Percentiles rank a stretch among this genome's conserved stretches.
Conservation (phyloP, 1,140 invertebrate genomes). For the honey bee (Apis mellifera) region Amel_HAv3.1 CM009934.2:3742501-3743000, state of each 20-base stretch:
- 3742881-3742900: constrained; percentile 51
- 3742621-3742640: constrained; percentile 77
- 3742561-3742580: constrained; percentile 18
- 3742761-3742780: constrained; percentile 43
- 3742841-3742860: constrained; percentile 45
- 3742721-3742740: constrained; percentile 76
- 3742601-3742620: constrained; percentile 55
- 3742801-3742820: constrained; percentile 38
- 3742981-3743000: background rate
- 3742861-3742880: constrained; percentile 30
- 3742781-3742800: constrained; percentile 33
- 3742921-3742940: background rate
- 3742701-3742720: constrained; percentile 31
- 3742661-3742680: constrained; percentile 51
- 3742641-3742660: constrained; percentile 58
- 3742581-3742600: constrained; percentile 49
- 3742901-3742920: background rate
- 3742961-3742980: background rate
- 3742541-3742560: no score
- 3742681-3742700: constrained; percentile 30
- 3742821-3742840: constrained; percentile 21
- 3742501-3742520: no score
- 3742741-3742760: constrained; percentile 68
- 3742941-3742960: background rate
- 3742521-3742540: background rate